phyloP scores from a whole-genome alignment of 2,888 invertebrate species.

The Macroteleia sp. region DNA sequence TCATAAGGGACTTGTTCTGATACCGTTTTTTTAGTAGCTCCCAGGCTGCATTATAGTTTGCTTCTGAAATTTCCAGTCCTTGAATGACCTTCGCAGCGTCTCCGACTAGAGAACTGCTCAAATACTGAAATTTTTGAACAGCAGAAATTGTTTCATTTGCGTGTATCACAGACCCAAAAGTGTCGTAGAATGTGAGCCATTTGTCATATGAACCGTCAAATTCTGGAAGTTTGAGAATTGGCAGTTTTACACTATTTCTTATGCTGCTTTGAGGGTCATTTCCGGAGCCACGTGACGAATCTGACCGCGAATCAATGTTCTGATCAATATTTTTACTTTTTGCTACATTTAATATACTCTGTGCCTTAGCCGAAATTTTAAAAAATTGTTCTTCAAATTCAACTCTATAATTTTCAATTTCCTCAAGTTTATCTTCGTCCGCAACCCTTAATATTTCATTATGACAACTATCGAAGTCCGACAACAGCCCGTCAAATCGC shows the following conservation, averaged over 20 bases:
- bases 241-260: constrained; percentile 14
- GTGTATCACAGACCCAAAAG: constrained; percentile 64
- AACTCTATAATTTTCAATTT: too few species aligned
- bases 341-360: too few species aligned
- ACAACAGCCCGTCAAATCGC: too few species aligned
- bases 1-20: constrained; percentile 62
- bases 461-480: too few species aligned
- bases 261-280: too few species aligned
- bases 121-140: constrained; percentile 66
- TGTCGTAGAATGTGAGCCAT: constrained; percentile 64
- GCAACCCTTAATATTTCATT: too few species aligned
- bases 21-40: constrained; percentile 54
- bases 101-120: constrained; percentile 50
- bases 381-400: too few species aligned
- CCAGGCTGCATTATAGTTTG: constrained; percentile 66
- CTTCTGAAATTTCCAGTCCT: constrained; percentile 59
- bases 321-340: too few species aligned
- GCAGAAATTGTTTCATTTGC: constrained; percentile 47
- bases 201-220: constrained; percentile 62
- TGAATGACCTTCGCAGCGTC: constrained; percentile 28
- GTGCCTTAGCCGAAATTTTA: too few species aligned
- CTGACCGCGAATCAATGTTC: too few species aligned
- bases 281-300: too few species aligned
- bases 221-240: constrained; percentile 55
- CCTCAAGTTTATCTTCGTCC: too few species aligned